Conservation (phyloP, 2,113 vertebrate genomes). For the Uria lomvia region DNA sequence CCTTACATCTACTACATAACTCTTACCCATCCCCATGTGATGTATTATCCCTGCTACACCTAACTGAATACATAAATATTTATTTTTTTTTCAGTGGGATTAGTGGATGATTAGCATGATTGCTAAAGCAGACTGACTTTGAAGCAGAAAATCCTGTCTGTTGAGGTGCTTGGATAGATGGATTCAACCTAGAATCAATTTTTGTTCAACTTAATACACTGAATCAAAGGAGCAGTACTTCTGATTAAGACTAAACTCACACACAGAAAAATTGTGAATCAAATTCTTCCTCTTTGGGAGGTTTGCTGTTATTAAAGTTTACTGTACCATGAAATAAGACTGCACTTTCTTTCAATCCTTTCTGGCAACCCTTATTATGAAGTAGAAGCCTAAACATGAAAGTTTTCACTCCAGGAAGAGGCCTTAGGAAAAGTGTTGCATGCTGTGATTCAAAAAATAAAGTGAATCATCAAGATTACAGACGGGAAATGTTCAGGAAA, state of each 20-base stretch:
- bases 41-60: background rate
- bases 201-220: constrained; percentile 31
- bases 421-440: background rate
- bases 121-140: constrained; percentile 43
- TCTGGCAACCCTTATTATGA: constrained; percentile 52
- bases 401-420: constrained; percentile 13
- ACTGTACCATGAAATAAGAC: constrained; percentile 72
- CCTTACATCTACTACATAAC: background rate
- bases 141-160: constrained; percentile 57
- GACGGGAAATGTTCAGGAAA: background rate
- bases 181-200: constrained; percentile 68
- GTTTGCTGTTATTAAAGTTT: constrained; percentile 58
- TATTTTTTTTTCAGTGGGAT: background rate
- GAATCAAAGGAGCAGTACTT: constrained; percentile 53
- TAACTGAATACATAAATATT: constrained; percentile 28
- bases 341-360: constrained; percentile 52
- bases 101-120: constrained; percentile 49
- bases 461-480: background rate
- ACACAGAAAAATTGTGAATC: constrained; percentile 61
- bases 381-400: background rate
- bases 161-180: constrained; percentile 47
- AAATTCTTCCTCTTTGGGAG: constrained; percentile 54
- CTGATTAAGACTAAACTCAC: constrained; percentile 63
- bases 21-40: background rate
- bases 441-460: background rate